These are phyloP conservation scores for Microchirus variegatus DNA, from an alignment of 2,797 vertebrate species.

Conservation along the genomic window DNA sequence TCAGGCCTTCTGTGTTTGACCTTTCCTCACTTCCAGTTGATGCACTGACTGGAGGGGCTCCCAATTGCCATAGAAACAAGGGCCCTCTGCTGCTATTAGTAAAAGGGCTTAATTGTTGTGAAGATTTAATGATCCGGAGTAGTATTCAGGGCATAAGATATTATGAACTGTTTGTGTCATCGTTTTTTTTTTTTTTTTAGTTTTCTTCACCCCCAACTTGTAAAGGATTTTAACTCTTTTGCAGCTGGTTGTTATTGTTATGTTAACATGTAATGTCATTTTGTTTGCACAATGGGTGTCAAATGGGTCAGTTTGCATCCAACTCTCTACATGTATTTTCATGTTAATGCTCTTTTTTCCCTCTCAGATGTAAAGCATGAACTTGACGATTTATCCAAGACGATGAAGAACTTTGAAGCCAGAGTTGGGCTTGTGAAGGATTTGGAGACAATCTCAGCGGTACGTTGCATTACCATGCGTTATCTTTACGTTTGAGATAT, in stretches of 20 bases:
- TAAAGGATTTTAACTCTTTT: constrained; percentile 80
- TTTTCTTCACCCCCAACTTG: constrained; percentile 72
- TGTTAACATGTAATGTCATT: constrained; percentile 9
- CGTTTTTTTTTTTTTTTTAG: constrained; percentile 74
- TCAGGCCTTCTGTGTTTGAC: constrained; percentile 97
- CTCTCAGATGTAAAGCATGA: constrained; percentile 89
- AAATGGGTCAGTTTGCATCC: not conserved
- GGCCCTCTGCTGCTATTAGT: constrained; percentile 91
- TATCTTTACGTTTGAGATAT: not conserved
- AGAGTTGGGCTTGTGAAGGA: constrained; percentile 88
- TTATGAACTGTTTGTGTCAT: constrained; percentile 98
- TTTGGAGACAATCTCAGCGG: constrained; percentile 85
- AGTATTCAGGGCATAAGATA: constrained; percentile 96
- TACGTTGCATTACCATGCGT: constrained; percentile 68
- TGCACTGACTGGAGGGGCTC: constrained; percentile 93
- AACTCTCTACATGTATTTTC: constrained; percentile 15
- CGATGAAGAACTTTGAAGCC: constrained; percentile 91
- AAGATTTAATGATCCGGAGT: constrained; percentile 99
- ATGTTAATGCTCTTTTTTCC: constrained; percentile 19
- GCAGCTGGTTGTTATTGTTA: constrained; percentile 30
- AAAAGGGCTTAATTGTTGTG: constrained; percentile 99
- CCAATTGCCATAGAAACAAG: constrained; percentile 94
- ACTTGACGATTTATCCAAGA: constrained; percentile 88
- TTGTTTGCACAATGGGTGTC: constrained; percentile 4
- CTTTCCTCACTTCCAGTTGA: constrained; percentile 95